Percentiles rank a stretch among this genome's conserved stretches.
These are phyloP conservation scores for Chrysina gloriosa DNA, from an alignment of 2,888 invertebrate species.

Conservation along the genomic window DNA sequence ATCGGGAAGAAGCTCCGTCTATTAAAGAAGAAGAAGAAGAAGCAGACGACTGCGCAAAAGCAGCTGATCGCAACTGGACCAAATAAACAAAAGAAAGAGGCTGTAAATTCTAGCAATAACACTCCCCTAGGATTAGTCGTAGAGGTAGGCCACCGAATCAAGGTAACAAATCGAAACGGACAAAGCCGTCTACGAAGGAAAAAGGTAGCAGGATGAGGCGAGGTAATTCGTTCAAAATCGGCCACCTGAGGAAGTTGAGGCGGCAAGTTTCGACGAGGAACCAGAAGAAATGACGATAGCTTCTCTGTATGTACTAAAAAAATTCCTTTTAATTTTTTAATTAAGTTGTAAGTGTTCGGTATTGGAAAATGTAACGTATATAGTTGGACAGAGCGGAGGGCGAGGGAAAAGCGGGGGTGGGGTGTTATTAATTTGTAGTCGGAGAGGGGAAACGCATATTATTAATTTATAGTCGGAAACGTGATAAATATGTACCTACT, in stretches of 20 bases:
- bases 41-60: neutral
- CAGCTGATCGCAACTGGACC: neutral
- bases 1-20: too few relatives aligned
- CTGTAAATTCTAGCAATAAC: slow-evolving; percentile 11
- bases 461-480: too few relatives aligned
- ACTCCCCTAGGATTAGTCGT: slow-evolving; percentile 1
- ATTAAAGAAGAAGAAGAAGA: too few relatives aligned
- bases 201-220: slow-evolving; percentile 11
- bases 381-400: too few relatives aligned
- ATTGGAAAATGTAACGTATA: too few relatives aligned
- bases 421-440: too few relatives aligned
- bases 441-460: too few relatives aligned
- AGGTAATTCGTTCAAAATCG: slow-evolving; percentile 36
- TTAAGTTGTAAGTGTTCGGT: too few relatives aligned
- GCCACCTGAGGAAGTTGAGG: slow-evolving; percentile 33
- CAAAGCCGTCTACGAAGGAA: neutral
- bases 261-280: slow-evolving; percentile 13
- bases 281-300: slow-evolving; percentile 38
- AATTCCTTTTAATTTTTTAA: neutral
- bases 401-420: too few relatives aligned
- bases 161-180: neutral
- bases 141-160: neutral
- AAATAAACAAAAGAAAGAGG: neutral
- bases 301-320: neutral
- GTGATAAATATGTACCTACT: too few relatives aligned